These are phyloP conservation scores for Opisthograptis luteolata DNA, from an alignment of 2,888 invertebrate genomes.

Conservation along the genomic window DNA sequence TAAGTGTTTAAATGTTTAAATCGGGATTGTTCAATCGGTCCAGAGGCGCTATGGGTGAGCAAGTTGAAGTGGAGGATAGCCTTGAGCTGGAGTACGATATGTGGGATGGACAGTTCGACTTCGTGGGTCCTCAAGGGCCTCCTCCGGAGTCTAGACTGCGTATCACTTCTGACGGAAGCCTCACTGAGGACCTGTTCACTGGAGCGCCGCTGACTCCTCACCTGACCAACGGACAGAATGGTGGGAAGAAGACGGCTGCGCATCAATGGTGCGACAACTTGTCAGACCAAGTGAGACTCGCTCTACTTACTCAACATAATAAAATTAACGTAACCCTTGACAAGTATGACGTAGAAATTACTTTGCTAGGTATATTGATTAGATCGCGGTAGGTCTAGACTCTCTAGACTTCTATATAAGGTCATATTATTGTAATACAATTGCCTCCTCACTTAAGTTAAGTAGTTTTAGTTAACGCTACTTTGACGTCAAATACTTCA, in stretches of 20 bases:
- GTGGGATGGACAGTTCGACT: slow-evolving; percentile 96
- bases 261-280: slow-evolving; percentile 85
- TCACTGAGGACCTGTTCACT: slow-evolving; percentile 78
- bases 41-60: slow-evolving; percentile 73
- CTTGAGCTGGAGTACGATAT: slow-evolving; percentile 92
- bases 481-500: slow-evolving; percentile 2
- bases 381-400: background rate
- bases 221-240: slow-evolving; percentile 76
- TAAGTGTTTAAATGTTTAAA: slow-evolving; percentile 75
- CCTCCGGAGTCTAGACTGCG: slow-evolving; percentile 63
- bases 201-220: slow-evolving; percentile 77
- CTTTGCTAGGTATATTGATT: slow-evolving; percentile 13
- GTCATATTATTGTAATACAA: too few relatives aligned
- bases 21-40: slow-evolving; percentile 75
- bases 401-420: background rate
- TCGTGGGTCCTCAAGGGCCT: slow-evolving; percentile 86
- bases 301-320: slow-evolving; percentile 14
- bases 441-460: too few relatives aligned
- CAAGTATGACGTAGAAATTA: background rate
- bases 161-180: slow-evolving; percentile 69
- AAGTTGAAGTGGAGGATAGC: slow-evolving; percentile 81
- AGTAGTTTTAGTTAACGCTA: background rate
- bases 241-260: slow-evolving; percentile 82
- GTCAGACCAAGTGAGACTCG: slow-evolving; percentile 84
- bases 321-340: background rate